Base-by-base conservation (phyloP, 2,797 vertebrate species). In the Phoebastria nigripes region DNA sequence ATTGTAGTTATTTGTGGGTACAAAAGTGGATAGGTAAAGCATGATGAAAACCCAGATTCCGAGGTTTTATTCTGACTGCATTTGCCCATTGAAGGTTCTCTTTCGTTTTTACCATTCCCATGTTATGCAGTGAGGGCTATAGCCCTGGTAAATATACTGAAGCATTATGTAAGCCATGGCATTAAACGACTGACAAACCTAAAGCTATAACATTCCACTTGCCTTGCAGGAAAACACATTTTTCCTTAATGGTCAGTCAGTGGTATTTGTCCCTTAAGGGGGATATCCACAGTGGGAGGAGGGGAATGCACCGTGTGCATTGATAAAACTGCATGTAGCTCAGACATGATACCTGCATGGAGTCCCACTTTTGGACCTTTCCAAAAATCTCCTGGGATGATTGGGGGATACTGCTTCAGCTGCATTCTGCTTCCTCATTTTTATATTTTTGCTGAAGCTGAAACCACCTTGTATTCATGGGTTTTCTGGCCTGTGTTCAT, bases 261-360 rank as follows among this genome's bases (percentile, higher is more conserved):
- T 25, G 20, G 12, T 54, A 54, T 84, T 59, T 54, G 13, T 62
- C 11, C 8, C 14, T 70, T 66, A 56, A 39, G 22, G 35, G 82
- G 15, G 7, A 28, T 15, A 67, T 4, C 9, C 22, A 35, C 31
- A 47, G 25, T 8, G 9, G 7, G 24, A 82, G 31, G 8, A 81
- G 5, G 4, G 4, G 3, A 92, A 37, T 19, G 9, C 10, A 70
- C 10, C 2, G 2, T 0, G 0, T 46, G 4, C 2, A 3, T 47
- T 72, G 74, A 55, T 46, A 74, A 52, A 78, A 41, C 7, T n/a
- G 8, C 11, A 11, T 5, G 8, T 62, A 69, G 18, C 15, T 70
- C 42, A 51, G 47, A 41, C 8, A 24, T 26, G 31, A 44, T 31
- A 71, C 11, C 4, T 24, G 4, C 35, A 39, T 21, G 35, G 39